These are phyloP conservation scores for Trachurus trachurus DNA, from an alignment of 2,797 vertebrate species.

Conservation along the genomic window DNA sequence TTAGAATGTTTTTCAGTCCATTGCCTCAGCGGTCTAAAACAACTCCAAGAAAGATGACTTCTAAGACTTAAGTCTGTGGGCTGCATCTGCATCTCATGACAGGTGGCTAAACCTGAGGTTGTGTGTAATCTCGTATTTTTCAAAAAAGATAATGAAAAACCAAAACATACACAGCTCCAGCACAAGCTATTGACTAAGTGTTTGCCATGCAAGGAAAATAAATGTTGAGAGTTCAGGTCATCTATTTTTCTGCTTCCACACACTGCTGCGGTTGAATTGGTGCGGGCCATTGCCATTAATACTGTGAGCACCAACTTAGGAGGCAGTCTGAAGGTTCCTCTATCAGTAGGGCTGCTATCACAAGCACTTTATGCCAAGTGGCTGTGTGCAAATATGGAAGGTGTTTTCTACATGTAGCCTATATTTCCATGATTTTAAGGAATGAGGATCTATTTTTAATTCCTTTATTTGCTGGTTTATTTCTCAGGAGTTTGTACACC, in stretches of 20 bases:
- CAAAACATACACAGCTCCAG: constrained; percentile 47
- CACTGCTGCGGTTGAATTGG: constrained; percentile 54
- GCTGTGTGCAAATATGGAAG: constrained; percentile 49
- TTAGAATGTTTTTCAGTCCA: constrained; percentile 26
- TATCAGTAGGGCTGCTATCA: constrained; percentile 48
- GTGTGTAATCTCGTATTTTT: constrained; percentile 66
- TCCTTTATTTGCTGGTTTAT: constrained; percentile 61
- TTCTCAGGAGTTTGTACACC: constrained; percentile 39
- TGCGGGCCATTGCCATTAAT: constrained; percentile 59
- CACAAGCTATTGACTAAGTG: constrained; percentile 58
- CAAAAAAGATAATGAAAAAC: constrained; percentile 66
- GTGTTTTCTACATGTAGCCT: constrained; percentile 51
- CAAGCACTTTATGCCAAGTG: constrained; percentile 28
- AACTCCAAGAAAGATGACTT: constrained; percentile 47
- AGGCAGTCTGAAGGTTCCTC: constrained; percentile 50
- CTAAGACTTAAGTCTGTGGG: constrained; percentile 49
- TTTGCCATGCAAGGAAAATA: constrained; percentile 65
- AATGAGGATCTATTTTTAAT: constrained; percentile 31
- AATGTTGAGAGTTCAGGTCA: constrained; percentile 73
- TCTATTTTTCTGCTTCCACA: constrained; percentile 59
- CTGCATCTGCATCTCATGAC: constrained; percentile 58
- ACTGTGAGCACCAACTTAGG: constrained; percentile 54
- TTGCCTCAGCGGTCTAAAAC: constrained; percentile 50
- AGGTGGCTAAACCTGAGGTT: constrained; percentile 51
- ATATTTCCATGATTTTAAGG: constrained; percentile 33